These are phyloP conservation scores for Lepilemur ruficaudatus DNA, from an alignment of 2,797 vertebrate genomes.

Conservation along the genomic window DNA sequence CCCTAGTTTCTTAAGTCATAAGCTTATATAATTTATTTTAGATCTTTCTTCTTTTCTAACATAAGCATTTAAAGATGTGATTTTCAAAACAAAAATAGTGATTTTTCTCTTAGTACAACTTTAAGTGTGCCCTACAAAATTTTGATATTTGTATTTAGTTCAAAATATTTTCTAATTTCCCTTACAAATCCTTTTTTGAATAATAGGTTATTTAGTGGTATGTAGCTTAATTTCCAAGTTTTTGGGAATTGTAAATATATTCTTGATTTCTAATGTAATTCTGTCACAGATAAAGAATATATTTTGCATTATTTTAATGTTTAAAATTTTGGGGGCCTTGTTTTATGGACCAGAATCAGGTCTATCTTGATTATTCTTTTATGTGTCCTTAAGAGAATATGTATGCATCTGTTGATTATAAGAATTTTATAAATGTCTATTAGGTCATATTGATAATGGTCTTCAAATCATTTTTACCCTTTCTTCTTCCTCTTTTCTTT, in stretches of 20 bases:
- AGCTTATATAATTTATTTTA: not conserved
- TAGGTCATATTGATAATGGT: not conserved
- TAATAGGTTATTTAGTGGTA: not conserved
- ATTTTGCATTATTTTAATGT: not conserved
- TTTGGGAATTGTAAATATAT: not conserved
- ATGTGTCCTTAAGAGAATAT: not conserved
- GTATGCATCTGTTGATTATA: not conserved
- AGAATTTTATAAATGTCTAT: not conserved
- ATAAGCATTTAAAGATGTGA: not conserved
- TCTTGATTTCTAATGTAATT: not conserved
- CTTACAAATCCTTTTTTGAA: not conserved
- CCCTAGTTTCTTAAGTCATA: not conserved
- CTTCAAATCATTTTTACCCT: not conserved
- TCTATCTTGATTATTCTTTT: not conserved
- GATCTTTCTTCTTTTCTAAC: not conserved
- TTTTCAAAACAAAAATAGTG: not conserved
- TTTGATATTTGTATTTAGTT: not conserved
- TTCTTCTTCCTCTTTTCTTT: not conserved
- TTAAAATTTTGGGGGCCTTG: not conserved
- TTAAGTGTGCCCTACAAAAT: not conserved
- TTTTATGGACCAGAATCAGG: not conserved
- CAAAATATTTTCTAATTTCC: not conserved
- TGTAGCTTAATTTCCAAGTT: not conserved
- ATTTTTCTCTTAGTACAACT: not conserved
- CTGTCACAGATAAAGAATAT: not conserved